These are phyloP conservation scores for Galerucella pusilla DNA, from an alignment of 2,888 invertebrate genomes.

Conservation along the genomic window DNA sequence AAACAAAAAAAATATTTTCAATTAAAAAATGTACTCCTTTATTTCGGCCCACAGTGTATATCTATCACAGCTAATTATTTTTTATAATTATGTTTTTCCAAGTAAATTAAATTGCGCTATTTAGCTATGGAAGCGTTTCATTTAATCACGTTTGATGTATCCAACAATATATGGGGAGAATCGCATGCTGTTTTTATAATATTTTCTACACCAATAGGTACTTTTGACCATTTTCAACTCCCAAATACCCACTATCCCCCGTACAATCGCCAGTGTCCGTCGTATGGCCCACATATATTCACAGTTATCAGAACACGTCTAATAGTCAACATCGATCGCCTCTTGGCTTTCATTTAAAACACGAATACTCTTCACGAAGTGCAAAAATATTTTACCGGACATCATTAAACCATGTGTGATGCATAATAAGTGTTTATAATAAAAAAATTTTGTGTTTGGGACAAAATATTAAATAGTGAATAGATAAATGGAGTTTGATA, in stretches of 20 bases:
- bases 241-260: conserved; percentile 8
- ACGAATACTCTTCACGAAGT: conserved; percentile 14
- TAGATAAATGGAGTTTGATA: conserved; percentile 1
- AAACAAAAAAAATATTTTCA: too few relatives aligned
- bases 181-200: not conserved
- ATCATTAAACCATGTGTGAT: too few relatives aligned
- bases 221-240: not conserved
- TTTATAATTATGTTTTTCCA: too few relatives aligned
- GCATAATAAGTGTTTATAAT: too few relatives aligned
- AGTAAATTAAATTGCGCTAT: too few relatives aligned
- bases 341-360: conserved; percentile 42
- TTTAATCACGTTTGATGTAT: not conserved
- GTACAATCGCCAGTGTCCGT: conserved; percentile 39
- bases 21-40: too few relatives aligned
- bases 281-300: conserved; percentile 51
- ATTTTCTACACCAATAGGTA: not conserved
- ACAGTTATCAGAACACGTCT: conserved; percentile 63
- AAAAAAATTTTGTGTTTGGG: not conserved
- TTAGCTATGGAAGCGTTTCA: too few relatives aligned
- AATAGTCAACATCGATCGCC: conserved; percentile 39
- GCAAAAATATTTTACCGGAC: too few relatives aligned
- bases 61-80: too few relatives aligned
- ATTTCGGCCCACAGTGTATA: too few relatives aligned
- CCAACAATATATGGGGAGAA: not conserved
- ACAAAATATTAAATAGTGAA: not conserved